Evolutionary conservation across 2,113 vertebrate genomes (phyloP).

Genomic region (Picathartes gymnocephalus): DNA sequence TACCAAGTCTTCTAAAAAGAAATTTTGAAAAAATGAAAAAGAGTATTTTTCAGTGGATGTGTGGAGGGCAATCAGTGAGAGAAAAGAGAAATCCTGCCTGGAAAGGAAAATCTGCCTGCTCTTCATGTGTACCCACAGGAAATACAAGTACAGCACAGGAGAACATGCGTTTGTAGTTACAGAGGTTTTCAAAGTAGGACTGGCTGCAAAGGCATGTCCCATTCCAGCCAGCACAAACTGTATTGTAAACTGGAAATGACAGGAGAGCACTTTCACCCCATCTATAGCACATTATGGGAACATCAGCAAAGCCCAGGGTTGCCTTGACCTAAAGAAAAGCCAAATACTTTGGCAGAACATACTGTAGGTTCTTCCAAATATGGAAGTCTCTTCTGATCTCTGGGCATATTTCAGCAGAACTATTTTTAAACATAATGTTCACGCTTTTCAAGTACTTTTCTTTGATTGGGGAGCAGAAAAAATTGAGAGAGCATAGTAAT

Average conservation of each 20-base stretch:
- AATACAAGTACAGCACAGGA: neutral
- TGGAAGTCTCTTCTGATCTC: slow-evolving; percentile 51
- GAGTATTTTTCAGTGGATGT: neutral
- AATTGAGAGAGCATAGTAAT: neutral
- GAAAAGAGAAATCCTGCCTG: neutral
- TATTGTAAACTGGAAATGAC: slow-evolving; percentile 37
- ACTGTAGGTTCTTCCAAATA: slow-evolving; percentile 59
- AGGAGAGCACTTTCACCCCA: neutral
- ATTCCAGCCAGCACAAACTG: slow-evolving; percentile 30
- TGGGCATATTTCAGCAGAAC: slow-evolving; percentile 27
- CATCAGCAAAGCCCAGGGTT: slow-evolving; percentile 47
- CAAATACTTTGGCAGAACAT: slow-evolving; percentile 63
- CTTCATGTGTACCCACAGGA: neutral
- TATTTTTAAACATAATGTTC: slow-evolving; percentile 48
- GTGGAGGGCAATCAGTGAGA: neutral
- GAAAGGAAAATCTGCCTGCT: neutral
- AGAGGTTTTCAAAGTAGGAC: neutral
- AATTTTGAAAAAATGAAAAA: neutral
- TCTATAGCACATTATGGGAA: slow-evolving; percentile 34
- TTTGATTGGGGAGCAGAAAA: slow-evolving; percentile 30
- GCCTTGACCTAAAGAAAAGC: slow-evolving; percentile 66
- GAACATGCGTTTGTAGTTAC: neutral
- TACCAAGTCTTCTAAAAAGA: neutral
- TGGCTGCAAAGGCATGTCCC: slow-evolving; percentile 22
- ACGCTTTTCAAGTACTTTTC: slow-evolving; percentile 33